These are phyloP conservation scores for Hemaris fuciformis DNA, from an alignment of 2,888 invertebrate genomes.

Conservation along the genomic window DNA sequence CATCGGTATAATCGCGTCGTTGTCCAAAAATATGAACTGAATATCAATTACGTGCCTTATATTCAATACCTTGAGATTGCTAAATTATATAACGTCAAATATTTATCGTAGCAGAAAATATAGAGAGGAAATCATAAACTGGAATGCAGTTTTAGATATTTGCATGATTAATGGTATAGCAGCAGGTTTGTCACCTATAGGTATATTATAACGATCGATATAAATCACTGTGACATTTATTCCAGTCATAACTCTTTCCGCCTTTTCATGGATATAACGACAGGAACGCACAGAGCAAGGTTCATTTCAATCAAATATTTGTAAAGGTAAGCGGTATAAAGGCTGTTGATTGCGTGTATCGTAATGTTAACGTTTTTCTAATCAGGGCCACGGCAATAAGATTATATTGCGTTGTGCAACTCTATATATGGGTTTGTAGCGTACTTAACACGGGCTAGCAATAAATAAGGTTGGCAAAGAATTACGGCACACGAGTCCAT, in stretches of 20 bases:
- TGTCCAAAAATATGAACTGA: not conserved
- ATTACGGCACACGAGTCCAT: not conserved
- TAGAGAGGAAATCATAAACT: not conserved
- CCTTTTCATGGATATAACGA: not conserved
- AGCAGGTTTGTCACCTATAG: not conserved
- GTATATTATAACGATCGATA: conserved; percentile 4
- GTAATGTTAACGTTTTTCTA: not conserved
- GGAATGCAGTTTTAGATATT: not conserved
- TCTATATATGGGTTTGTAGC: not conserved
- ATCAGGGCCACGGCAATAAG: not conserved
- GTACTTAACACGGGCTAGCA: conserved; percentile 18
- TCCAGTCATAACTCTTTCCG: conserved; percentile 2
- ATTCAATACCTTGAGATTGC: not conserved
- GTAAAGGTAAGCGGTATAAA: not conserved
- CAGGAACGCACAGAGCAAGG: too few relatives aligned
- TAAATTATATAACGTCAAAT: not conserved
- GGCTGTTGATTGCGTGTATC: not conserved
- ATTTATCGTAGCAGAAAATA: not conserved
- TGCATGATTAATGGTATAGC: not conserved
- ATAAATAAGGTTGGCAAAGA: conserved; percentile 31
- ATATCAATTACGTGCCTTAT: too few relatives aligned
- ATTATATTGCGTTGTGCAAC: conserved; percentile 4
- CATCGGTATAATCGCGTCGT: not conserved
- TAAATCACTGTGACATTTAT: conserved; percentile 14
- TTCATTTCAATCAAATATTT: not conserved